Evolutionary conservation across 2,797 vertebrate genomes (phyloP).

Genomic region (Avahi laniger): DNA sequence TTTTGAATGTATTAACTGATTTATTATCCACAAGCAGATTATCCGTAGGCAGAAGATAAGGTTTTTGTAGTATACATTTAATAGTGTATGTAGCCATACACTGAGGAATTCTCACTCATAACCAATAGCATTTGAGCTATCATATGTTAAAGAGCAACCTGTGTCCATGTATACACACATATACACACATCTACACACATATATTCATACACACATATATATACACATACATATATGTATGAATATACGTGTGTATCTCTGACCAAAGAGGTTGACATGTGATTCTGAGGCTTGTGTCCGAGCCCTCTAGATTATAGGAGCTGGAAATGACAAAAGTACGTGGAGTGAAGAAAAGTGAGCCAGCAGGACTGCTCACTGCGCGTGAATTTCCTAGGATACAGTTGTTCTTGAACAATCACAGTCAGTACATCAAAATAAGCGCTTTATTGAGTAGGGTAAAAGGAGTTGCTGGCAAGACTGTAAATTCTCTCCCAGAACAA

Average conservation of each 20-base stretch:
- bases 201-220: neutral
- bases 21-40: neutral
- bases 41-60: neutral
- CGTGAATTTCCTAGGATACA: conserved; percentile 79
- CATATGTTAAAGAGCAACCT: neutral
- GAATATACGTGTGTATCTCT: neutral
- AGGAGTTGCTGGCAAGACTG: conserved; percentile 81
- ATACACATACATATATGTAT: neutral
- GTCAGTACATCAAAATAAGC: conserved; percentile 85
- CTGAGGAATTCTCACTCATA: neutral
- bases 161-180: neutral
- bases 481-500: conserved; percentile 84
- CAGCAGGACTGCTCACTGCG: neutral
- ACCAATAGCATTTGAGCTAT: neutral
- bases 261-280: neutral
- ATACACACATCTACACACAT: neutral
- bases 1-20: neutral
- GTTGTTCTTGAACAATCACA: conserved; percentile 82
- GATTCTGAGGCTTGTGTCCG: neutral
- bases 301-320: neutral
- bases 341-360: neutral
- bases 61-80: neutral
- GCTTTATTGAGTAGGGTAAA: conserved; percentile 82
- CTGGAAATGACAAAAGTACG: neutral
- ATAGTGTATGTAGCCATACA: neutral